Evolutionary conservation across 2,888 invertebrate species (phyloP).

Genomic region (Pristionchus entomophagus): DNA sequence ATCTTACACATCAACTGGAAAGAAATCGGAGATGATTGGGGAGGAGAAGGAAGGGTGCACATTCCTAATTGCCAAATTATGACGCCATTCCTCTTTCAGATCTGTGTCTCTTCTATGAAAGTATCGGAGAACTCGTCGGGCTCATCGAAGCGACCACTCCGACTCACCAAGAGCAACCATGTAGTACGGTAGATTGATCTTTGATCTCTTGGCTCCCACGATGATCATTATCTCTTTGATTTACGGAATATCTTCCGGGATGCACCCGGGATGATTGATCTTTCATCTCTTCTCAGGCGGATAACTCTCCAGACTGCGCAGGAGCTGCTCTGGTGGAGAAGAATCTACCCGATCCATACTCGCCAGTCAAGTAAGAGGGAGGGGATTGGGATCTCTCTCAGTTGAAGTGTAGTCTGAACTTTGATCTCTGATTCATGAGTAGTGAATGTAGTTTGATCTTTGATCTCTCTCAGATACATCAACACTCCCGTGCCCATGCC

Average conservation of each 20-base stretch:
- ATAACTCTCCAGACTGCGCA: background rate
- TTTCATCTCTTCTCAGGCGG: background rate
- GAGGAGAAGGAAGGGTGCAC: background rate
- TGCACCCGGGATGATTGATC: background rate
- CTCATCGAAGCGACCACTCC: constrained; percentile 5
- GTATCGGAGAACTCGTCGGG: background rate
- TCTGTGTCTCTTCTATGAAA: background rate
- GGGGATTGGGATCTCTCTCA: no score
- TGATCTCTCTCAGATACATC: background rate
- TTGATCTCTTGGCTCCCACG: background rate
- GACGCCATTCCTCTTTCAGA: background rate
- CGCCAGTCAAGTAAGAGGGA: constrained; percentile 24
- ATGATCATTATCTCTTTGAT: no score
- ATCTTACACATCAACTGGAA: no score
- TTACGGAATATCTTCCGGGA: no score
- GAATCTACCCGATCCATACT: constrained; percentile 35
- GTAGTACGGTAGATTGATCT: background rate
- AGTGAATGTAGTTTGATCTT: no score
- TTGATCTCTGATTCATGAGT: no score
- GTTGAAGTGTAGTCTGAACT: no score
- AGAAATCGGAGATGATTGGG: no score
- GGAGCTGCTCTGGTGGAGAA: background rate
- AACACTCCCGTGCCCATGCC: background rate
- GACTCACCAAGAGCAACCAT: background rate
- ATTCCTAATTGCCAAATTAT: no score